Percentiles rank a stretch among this genome's conserved stretches.
These are phyloP conservation scores for Dreissena polymorpha DNA, from an alignment of 1,140 invertebrate genomes.

Conservation along the genomic window DNA sequence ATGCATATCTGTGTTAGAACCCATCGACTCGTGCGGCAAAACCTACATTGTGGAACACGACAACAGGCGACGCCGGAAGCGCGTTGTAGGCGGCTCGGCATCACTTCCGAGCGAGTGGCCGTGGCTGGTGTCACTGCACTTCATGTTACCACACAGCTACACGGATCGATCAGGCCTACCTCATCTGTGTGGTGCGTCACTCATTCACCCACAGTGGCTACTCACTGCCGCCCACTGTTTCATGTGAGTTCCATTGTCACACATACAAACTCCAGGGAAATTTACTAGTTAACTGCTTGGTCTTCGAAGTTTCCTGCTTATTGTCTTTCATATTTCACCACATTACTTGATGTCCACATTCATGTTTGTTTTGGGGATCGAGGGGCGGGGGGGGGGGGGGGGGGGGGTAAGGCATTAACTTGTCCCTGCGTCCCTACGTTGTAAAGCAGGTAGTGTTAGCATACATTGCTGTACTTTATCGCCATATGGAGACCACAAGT, in stretches of 20 bases:
- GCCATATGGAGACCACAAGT: no score
- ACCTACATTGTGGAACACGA: slow-evolving; percentile 2
- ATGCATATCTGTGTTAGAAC: slow-evolving; percentile 9
- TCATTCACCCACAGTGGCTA: slow-evolving; percentile 78
- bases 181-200: slow-evolving; percentile 78
- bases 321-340: not conserved
- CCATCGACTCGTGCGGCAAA: slow-evolving; percentile 48
- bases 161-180: slow-evolving; percentile 53
- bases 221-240: slow-evolving; percentile 80
- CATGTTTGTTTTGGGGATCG: no score
- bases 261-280: not conserved
- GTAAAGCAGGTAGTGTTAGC: no score
- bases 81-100: slow-evolving; percentile 66
- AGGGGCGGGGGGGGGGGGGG: no score
- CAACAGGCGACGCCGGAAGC: slow-evolving; percentile 54
- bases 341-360: no score
- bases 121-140: slow-evolving; percentile 70
- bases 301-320: not conserved
- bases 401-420: no score
- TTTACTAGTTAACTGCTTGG: not conserved
- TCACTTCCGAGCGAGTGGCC: slow-evolving; percentile 67
- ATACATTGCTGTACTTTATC: no score
- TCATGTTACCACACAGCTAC: slow-evolving; percentile 47
- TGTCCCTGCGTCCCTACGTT: no score
- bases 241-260: slow-evolving; percentile 55